Percentiles rank a stretch among this genome's conserved stretches.
Evolutionary conservation across 2,888 invertebrate genomes (phyloP).

Genomic region (Lysandra coridon): DNA sequence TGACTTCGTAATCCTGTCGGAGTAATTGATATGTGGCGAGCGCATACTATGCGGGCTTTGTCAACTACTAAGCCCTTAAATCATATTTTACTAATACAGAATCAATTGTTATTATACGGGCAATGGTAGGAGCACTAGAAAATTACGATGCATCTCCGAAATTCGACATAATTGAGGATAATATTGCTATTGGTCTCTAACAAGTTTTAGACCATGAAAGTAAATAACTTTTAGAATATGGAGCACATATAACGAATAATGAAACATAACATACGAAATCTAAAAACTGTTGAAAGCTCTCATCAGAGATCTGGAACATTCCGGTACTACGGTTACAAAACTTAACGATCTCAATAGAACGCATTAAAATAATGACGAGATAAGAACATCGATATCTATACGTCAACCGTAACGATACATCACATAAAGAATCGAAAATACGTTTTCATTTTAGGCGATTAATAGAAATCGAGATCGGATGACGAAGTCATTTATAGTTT

Average conservation of each 20-base stretch:
- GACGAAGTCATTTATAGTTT: slow-evolving; percentile 71
- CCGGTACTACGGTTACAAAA: slow-evolving; percentile 1
- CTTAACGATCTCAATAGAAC: slow-evolving; percentile 30
- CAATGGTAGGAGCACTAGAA: slow-evolving; percentile 44
- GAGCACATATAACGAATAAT: not conserved
- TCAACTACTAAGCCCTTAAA: slow-evolving; percentile 50
- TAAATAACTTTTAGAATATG: not conserved
- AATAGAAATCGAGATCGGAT: slow-evolving; percentile 66
- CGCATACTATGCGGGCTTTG: slow-evolving; percentile 68
- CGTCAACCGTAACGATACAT: slow-evolving; percentile 57
- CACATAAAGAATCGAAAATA: slow-evolving; percentile 64
- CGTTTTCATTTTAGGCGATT: slow-evolving; percentile 65
- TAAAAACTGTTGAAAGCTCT: not conserved
- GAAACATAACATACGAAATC: not conserved
- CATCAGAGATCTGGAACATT: not conserved
- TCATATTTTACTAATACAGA: slow-evolving; percentile 63
- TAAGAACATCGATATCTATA: slow-evolving; percentile 44
- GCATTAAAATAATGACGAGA: slow-evolving; percentile 43
- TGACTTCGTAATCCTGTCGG: slow-evolving; percentile 67
- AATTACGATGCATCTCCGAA: slow-evolving; percentile 26
- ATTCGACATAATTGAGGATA: not conserved
- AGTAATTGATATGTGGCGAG: slow-evolving; percentile 73
- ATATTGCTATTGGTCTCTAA: not conserved
- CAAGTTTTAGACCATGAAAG: not conserved
- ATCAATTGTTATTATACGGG: slow-evolving; percentile 64